Conservation (phyloP, 2,797 vertebrate genomes). For the Siniperca scherzeri region DNA sequence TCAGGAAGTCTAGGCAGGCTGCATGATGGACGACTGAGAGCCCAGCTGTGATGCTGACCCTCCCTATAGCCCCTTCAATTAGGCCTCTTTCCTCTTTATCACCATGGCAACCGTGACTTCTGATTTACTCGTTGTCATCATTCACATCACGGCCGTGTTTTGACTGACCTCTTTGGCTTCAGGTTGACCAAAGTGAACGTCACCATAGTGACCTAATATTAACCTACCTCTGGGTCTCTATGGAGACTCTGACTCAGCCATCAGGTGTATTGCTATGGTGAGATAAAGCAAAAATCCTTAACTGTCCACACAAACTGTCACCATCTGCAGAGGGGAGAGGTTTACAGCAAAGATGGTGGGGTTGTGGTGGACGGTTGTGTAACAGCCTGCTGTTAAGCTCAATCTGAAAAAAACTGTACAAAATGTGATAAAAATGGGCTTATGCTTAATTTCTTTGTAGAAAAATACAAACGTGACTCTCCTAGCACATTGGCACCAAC, state of each 20-base stretch:
- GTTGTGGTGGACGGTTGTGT: neutral
- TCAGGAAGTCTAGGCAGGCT: conserved; percentile 38
- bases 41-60: conserved; percentile 33
- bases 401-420: neutral
- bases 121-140: conserved; percentile 29
- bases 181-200: conserved; percentile 24
- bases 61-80: conserved; percentile 32
- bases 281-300: conserved; percentile 22
- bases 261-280: conserved; percentile 8
- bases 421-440: neutral
- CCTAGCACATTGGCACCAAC: too few species aligned
- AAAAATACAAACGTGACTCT: too few species aligned
- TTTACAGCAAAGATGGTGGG: conserved; percentile 18
- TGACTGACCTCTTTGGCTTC: conserved; percentile 35
- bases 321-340: neutral
- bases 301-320: neutral
- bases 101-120: conserved; percentile 51
- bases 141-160: conserved; percentile 37
- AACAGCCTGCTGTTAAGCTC: neutral
- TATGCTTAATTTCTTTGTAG: neutral
- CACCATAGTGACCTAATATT: conserved; percentile 48
- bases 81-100: conserved; percentile 30
- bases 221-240: conserved; percentile 34
- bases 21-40: conserved; percentile 49
- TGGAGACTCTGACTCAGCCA: conserved; percentile 31